Percentiles rank a stretch among this genome's conserved stretches.
These are phyloP conservation scores for Echiichthys vipera DNA, from an alignment of 2,797 vertebrate species.

Conservation along the genomic window DNA sequence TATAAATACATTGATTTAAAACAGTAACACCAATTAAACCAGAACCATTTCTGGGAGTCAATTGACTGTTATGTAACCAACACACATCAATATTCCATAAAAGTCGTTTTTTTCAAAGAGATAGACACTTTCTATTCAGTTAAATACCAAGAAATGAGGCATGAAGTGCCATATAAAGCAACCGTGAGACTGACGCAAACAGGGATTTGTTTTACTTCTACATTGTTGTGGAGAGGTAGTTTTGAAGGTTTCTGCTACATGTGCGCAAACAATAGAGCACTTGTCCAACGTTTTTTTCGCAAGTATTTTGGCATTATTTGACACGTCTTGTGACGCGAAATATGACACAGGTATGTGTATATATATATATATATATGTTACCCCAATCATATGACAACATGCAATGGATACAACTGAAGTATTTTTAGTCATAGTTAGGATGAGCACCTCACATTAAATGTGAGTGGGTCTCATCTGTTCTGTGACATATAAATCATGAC, in stretches of 20 bases:
- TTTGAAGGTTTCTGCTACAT: conserved; percentile 59
- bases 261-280: conserved; percentile 53
- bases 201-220: conserved; percentile 21
- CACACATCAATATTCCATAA: conserved; percentile 11
- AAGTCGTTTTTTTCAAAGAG: conserved; percentile 17
- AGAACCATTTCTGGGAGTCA: conserved; percentile 6
- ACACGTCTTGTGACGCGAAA: conserved; percentile 26
- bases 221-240: conserved; percentile 72
- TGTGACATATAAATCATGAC: not conserved
- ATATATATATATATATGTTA: too few relatives aligned
- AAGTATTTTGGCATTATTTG: conserved; percentile 52
- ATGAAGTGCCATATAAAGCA: conserved; percentile 21
- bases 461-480: conserved; percentile 1
- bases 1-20: conserved; percentile 28
- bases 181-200: not conserved
- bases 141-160: conserved; percentile 32
- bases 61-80: conserved; percentile 31
- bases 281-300: conserved; percentile 49
- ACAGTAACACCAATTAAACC: conserved; percentile 32
- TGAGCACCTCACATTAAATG: conserved; percentile 3
- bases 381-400: conserved; percentile 18
- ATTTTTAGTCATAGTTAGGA: not conserved
- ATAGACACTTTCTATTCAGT: not conserved
- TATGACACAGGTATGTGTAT: conserved; percentile 51
- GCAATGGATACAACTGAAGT: conserved; percentile 16